A percentile compares a stretch with the other conserved stretches of the same genome.
phyloP scores from a whole-genome alignment of 2,113 vertebrate genomes.

The Meles meles region DNA sequence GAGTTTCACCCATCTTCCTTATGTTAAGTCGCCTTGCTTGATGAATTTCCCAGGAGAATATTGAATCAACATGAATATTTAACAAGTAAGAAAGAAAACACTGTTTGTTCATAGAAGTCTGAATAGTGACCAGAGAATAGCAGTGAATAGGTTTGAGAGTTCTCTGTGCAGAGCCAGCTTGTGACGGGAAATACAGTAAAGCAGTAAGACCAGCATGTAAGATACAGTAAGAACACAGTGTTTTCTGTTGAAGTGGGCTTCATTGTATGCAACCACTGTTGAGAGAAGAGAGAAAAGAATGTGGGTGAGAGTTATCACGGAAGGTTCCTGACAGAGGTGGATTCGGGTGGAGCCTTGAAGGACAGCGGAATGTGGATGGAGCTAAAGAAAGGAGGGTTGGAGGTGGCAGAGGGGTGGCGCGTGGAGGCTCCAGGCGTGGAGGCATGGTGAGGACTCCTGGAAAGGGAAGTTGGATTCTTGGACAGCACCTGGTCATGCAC shows the following conservation, averaged over 20 bases:
- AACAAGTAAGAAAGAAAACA: neutral
- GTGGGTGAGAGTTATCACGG: neutral
- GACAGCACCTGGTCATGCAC: neutral
- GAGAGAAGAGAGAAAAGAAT: neutral
- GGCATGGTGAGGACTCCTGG: neutral
- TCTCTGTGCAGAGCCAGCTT: neutral
- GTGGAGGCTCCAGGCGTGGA: rapidly evolving
- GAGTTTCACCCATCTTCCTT: neutral
- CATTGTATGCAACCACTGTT: neutral
- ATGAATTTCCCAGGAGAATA: neutral
- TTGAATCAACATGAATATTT: neutral
- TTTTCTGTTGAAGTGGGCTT: neutral
- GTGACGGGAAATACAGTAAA: neutral
- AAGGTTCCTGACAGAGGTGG: neutral
- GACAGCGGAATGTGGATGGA: neutral
- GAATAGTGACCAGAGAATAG: neutral
- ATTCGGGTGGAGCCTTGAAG: neutral
- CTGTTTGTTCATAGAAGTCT: neutral
- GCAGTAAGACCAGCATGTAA: neutral
- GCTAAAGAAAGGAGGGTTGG: neutral
- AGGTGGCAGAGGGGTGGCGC: neutral
- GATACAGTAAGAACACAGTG: neutral
- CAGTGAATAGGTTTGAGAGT: neutral
- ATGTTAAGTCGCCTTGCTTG: neutral
- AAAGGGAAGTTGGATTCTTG: neutral